A percentile compares a stretch with the other conserved stretches of the same genome.
phyloP scores from a whole-genome alignment of 2,888 invertebrate species.

The Trilocha varians region DNA sequence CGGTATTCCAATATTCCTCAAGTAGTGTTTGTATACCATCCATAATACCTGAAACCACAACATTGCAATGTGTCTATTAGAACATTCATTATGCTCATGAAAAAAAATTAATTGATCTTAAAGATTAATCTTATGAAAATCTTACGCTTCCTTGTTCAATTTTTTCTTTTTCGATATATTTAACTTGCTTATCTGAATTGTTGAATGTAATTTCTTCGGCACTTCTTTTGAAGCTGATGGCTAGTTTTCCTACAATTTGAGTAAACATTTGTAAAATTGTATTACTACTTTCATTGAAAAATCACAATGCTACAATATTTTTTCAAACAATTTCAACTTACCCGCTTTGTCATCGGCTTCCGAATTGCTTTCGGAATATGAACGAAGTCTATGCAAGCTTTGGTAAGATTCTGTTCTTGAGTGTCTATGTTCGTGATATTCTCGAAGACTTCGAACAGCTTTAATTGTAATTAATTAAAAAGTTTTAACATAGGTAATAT shows the following conservation, averaged over 20 bases:
- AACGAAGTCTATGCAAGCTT: slow-evolving; percentile 79
- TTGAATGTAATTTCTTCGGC: slow-evolving; percentile 44
- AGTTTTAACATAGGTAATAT: neutral
- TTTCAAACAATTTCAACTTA: neutral
- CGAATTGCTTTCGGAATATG: slow-evolving; percentile 82
- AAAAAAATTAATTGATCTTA: no score
- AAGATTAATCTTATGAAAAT: no score
- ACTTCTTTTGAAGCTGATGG: slow-evolving; percentile 60
- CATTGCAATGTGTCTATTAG: no score
- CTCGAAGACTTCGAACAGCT: slow-evolving; percentile 78
- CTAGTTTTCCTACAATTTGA: slow-evolving; percentile 43
- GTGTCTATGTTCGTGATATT: slow-evolving; percentile 79
- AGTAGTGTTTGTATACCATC: slow-evolving; percentile 90
- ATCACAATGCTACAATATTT: no score
- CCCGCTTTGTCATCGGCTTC: slow-evolving; percentile 75
- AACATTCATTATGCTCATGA: no score
- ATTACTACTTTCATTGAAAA: no score
- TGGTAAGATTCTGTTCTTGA: slow-evolving; percentile 77
- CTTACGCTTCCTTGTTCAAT: slow-evolving; percentile 92
- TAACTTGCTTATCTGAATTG: slow-evolving; percentile 73
- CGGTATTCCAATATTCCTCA: slow-evolving; percentile 86
- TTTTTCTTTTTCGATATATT: slow-evolving; percentile 92
- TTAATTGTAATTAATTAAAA: slow-evolving; percentile 14
- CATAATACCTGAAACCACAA: slow-evolving; percentile 81
- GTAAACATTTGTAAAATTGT: no score